Base-by-base conservation (phyloP, 1,140 invertebrate species). In the Mya arenaria region DNA sequence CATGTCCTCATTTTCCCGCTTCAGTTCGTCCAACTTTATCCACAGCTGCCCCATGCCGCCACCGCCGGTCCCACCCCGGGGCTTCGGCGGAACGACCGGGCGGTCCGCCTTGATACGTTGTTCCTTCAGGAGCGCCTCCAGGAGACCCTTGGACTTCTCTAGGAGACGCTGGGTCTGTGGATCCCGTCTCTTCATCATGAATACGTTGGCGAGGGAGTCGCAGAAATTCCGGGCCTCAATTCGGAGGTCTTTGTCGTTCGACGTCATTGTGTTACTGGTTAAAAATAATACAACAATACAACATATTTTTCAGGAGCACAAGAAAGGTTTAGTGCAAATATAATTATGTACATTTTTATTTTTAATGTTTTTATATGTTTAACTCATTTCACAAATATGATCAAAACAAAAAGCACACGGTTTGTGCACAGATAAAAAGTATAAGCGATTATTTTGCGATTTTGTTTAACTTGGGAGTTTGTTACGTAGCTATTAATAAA, bases 21-120 rank as follows among this genome's bases (percentile, higher is more conserved):
- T 91, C 30, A 91, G 69, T 56, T 91, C 90, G 71, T 91, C 90
- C 63, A 91, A 82, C 73, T 91, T 90, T 8, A 90, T 87, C 90
- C 90, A 91, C 23, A 91, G 78, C 56, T 91, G 90, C 0, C 90
- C 90, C 90, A 91, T 91, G 10, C 89, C 84, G 19, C 86, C 87
- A 8, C 84, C 77, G 0, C 30, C 84, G 17, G 23, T 52, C 32
- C 60, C 69, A 41, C 75, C 15, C 19, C 78, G 23, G n/a, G 82
- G 80, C 60, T 84, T 84, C 28, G 86, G 66, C 28, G 69, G 66
- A 19, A 73, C 44, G 19, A 69, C 19, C 25, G 69, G 79, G 19
- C 69, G 79, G 23, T 74, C 79, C 19, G 4, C 39, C 65, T 73
- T 82, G 15, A 23, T 23, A n/a, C 66, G 48, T 55, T 84, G 83